These are phyloP conservation scores for Pandemis heparana DNA, from an alignment of 2,888 invertebrate genomes.

Conservation along the genomic window DNA sequence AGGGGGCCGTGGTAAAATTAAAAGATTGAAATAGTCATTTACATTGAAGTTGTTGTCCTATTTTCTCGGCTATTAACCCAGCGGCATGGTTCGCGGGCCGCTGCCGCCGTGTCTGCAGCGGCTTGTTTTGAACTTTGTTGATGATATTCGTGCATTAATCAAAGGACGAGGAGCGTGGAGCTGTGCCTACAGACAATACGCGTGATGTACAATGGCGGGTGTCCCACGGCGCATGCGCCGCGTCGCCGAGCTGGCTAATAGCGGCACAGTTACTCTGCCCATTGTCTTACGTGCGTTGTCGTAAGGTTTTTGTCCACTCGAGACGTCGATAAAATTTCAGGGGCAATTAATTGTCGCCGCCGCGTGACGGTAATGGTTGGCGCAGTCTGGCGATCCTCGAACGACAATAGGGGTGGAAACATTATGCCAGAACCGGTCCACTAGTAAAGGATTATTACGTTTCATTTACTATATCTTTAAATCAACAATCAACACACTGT, in stretches of 20 bases:
- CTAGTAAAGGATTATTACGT: neutral
- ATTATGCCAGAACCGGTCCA: neutral
- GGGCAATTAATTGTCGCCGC: conserved; percentile 22
- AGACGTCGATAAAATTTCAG: conserved; percentile 65
- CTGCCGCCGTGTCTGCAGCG: conserved; percentile 17
- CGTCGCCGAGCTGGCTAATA: conserved; percentile 50
- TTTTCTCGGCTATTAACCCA: conserved; percentile 45
- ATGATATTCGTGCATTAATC: conserved; percentile 44
- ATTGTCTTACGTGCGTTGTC: conserved; percentile 61
- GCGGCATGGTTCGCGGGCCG: conserved; percentile 40
- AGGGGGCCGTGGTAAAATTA: conserved; percentile 43
- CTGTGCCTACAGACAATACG: conserved; percentile 47
- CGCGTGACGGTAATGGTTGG: conserved; percentile 16
- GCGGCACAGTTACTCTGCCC: conserved; percentile 61
- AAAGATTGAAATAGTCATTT: conserved; percentile 41
- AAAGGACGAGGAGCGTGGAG: conserved; percentile 38
- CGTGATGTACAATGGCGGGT: conserved; percentile 45
- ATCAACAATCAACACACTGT: too few species aligned
- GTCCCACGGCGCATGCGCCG: conserved; percentile 54
- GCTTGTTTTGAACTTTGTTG: conserved; percentile 44
- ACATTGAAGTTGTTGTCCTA: conserved; percentile 29
- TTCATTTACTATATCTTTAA: neutral
- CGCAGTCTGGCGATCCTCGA: neutral
- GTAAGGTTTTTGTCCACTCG: conserved; percentile 68
- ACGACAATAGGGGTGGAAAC: neutral